Evolutionary conservation across 2,797 vertebrate genomes (phyloP), one percentile per base, ranked within the genome.

Genomic region (Sebastes reedi): DNA sequence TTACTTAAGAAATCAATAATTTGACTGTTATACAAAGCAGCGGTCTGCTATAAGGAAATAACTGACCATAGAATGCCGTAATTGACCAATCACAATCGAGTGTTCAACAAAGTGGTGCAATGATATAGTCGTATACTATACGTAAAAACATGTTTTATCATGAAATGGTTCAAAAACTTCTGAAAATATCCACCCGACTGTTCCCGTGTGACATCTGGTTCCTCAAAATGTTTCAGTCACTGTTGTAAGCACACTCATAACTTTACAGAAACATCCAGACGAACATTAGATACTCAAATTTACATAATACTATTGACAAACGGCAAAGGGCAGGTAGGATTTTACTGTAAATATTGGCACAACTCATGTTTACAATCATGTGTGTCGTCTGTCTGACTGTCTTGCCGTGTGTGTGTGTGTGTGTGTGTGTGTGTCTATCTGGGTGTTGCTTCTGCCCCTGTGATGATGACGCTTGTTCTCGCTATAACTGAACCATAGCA

Each of bases 381-480:
- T 39, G 22, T 67, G 60, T 73, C 8, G 5, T 72, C 72, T 32
- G 50, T 20, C 30, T 54, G 59, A 54, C 64, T 74, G 69, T 72
- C 60, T 75, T 34, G 27, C 24, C 7, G 22, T 24, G 34, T 2
- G 14, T 8, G n/a, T 27, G 34, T 6, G 14, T 4, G n/a, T 46
- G 24, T 16, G 32, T 62, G 32, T 27, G 61, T 72, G 34, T 12
- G 42, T n/a, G 67, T 74, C 14, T 72, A 65, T 77, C 70, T 84
- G 77, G 67, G 32, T 79, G 72, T 56, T 77, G 79, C 75, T 81
- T 73, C 70, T 84, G 70, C 82, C 55, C 62, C 71, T 62, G 70
- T 75, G 67, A 87, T 75, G 65, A 85, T 81, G 84, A 90, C 25
- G 80, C 58, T 29, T 61, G 85, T 73, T 88, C 84, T 84, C 52